These are phyloP conservation scores for Coremacera marginata DNA, from an alignment of 2,888 invertebrate genomes.

Conservation along the genomic window DNA sequence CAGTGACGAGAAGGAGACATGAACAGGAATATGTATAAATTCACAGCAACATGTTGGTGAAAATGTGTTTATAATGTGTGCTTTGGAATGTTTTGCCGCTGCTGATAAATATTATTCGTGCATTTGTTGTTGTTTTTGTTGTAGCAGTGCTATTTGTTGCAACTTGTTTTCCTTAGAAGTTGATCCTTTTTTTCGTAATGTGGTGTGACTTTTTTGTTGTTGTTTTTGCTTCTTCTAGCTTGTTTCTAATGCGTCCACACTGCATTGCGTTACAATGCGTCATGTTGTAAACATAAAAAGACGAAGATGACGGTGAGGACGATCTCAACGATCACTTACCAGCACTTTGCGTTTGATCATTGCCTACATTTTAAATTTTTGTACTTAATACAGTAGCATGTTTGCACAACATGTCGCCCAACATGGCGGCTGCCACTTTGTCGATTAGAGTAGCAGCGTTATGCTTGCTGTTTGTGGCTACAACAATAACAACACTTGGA, in stretches of 20 bases:
- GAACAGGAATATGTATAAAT: not conserved
- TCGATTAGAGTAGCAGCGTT: too few species aligned
- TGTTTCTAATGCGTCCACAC: not conserved
- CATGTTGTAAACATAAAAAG: slow-evolving; percentile 32
- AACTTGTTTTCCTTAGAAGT: slow-evolving; percentile 50
- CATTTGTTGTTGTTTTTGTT: slow-evolving; percentile 16
- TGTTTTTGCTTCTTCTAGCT: slow-evolving; percentile 1
- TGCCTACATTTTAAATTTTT: slow-evolving; percentile 35
- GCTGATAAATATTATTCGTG: slow-evolving; percentile 1
- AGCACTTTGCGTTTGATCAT: slow-evolving; percentile 1
- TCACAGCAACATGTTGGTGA: slow-evolving; percentile 14
- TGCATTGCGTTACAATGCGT: slow-evolving; percentile 43
- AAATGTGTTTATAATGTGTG: slow-evolving; percentile 53
- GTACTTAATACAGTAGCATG: slow-evolving; percentile 64
- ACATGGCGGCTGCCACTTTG: slow-evolving; percentile 37
- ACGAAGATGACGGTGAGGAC: slow-evolving; percentile 33
- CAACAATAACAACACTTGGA: not conserved
- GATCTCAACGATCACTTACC: not conserved
- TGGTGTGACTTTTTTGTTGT: slow-evolving; percentile 48
- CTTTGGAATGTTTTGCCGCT: slow-evolving; percentile 41
- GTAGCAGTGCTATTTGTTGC: slow-evolving; percentile 10
- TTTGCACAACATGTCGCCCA: slow-evolving; percentile 67
- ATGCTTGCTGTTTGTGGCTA: slow-evolving; percentile 10
- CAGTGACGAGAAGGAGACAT: slow-evolving; percentile 8
- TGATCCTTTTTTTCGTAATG: slow-evolving; percentile 52